Percentiles rank a stretch among this genome's conserved stretches.
phyloP scores from a whole-genome alignment of 2,113 vertebrate species.

The Amblyornis subalaris region DNA sequence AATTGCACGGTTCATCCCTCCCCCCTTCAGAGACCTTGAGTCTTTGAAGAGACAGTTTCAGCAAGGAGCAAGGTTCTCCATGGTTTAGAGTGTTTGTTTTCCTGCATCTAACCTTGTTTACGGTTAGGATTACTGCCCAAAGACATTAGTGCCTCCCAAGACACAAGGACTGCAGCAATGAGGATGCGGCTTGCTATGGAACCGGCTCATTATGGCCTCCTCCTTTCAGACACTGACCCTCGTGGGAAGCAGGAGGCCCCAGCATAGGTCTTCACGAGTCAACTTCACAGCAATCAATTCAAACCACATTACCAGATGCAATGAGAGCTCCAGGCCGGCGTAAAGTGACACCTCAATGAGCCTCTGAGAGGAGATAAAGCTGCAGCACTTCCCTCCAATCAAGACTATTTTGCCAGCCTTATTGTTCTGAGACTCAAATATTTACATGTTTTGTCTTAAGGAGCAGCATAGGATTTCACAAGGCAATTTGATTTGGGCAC shows the following conservation, averaged over 20 bases:
- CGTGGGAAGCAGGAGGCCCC: constrained; percentile 69
- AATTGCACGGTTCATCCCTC: not conserved
- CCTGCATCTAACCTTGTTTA: constrained; percentile 90
- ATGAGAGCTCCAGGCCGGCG: constrained; percentile 75
- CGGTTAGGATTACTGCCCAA: constrained; percentile 92
- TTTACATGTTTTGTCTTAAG: constrained; percentile 95
- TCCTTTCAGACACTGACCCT: constrained; percentile 79
- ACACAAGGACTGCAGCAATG: constrained; percentile 83
- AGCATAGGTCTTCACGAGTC: constrained; percentile 73
- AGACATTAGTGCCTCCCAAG: constrained; percentile 94
- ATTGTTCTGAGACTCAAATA: constrained; percentile 92
- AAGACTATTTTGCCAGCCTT: constrained; percentile 86
- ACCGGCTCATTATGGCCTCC: constrained; percentile 86
- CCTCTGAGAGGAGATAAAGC: constrained; percentile 75
- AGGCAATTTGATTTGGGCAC: constrained; percentile 77
- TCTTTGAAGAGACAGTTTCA: constrained; percentile 58
- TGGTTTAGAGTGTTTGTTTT: constrained; percentile 90
- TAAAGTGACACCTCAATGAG: constrained; percentile 88
- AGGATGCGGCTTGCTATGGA: constrained; percentile 83
- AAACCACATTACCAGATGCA: constrained; percentile 85
- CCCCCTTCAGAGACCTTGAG: constrained; percentile 13
- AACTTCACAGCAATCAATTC: constrained; percentile 82
- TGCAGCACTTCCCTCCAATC: constrained; percentile 86
- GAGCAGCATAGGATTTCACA: constrained; percentile 87
- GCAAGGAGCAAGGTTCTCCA: constrained; percentile 25